A percentile compares a stretch with the other conserved stretches of the same genome.
phyloP scores from a whole-genome alignment of 2,797 vertebrate species.

The Rallus crepitans region DNA sequence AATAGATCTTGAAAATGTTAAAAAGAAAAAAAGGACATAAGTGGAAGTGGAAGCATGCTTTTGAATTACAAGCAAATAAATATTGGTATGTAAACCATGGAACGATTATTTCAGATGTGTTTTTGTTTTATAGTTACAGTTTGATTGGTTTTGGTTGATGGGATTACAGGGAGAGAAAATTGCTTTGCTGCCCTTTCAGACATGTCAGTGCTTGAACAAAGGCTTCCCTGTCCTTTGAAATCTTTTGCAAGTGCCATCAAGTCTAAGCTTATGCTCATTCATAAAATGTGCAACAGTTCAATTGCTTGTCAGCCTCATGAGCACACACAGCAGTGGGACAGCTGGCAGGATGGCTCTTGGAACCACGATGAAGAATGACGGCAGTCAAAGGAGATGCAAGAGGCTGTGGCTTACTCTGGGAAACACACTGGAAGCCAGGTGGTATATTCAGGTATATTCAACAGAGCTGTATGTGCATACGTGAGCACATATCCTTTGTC shows the following conservation, averaged over 20 bases:
- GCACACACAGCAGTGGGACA: not conserved
- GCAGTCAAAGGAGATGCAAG: not conserved
- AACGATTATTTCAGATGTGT: not conserved
- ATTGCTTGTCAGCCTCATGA: not conserved
- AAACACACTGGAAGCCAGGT: not conserved
- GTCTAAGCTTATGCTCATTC: not conserved
- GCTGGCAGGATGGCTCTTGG: not conserved
- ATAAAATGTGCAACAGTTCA: not conserved
- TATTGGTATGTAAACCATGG: not conserved
- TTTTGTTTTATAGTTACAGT: not conserved
- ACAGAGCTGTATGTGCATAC: not conserved
- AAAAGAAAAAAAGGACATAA: not conserved
- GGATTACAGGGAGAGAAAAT: not conserved
- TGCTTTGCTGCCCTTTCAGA: not conserved
- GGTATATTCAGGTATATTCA: not conserved
- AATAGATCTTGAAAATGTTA: not conserved
- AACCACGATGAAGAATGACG: not conserved
- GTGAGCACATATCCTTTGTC: not conserved
- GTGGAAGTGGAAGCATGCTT: not conserved
- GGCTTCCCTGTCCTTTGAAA: not conserved
- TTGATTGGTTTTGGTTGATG: not conserved
- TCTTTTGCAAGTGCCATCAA: not conserved
- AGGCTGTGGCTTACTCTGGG: not conserved
- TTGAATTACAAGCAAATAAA: not conserved
- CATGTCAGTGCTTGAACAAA: not conserved